Conservation (phyloP, 2,113 vertebrate genomes). For the Carlito syrichta region DNA sequence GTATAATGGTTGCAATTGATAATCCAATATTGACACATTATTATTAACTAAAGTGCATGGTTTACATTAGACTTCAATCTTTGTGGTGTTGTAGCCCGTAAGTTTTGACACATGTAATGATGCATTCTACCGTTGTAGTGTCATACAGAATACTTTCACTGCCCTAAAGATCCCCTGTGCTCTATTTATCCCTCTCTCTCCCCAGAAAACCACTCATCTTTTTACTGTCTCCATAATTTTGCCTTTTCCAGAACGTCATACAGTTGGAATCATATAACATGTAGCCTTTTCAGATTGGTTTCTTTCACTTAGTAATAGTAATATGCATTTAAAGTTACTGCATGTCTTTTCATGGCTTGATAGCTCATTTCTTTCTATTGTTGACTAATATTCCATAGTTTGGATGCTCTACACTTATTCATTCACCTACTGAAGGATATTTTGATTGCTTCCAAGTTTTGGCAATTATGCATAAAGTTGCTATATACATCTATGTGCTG, state of each 20-base stretch:
- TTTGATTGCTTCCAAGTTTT: neutral
- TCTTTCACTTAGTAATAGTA: neutral
- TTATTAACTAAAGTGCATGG: neutral
- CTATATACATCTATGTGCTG: neutral
- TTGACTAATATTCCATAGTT: neutral
- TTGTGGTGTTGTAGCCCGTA: neutral
- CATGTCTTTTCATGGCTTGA: neutral
- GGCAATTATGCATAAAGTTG: neutral
- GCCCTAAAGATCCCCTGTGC: neutral
- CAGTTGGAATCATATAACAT: neutral
- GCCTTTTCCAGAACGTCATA: neutral
- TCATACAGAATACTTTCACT: neutral
- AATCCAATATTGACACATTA: neutral
- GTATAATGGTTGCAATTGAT: neutral
- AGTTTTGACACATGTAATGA: neutral
- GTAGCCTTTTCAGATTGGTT: neutral
- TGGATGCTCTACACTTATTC: neutral
- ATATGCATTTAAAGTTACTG: neutral
- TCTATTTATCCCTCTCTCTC: neutral
- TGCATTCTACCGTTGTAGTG: neutral
- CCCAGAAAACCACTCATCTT: neutral
- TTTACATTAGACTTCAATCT: neutral
- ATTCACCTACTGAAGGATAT: neutral
- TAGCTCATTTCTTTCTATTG: neutral
- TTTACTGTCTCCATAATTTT: neutral